Conservation (phyloP, 2,888 invertebrate species). For the Cantharis nigra region DNA sequence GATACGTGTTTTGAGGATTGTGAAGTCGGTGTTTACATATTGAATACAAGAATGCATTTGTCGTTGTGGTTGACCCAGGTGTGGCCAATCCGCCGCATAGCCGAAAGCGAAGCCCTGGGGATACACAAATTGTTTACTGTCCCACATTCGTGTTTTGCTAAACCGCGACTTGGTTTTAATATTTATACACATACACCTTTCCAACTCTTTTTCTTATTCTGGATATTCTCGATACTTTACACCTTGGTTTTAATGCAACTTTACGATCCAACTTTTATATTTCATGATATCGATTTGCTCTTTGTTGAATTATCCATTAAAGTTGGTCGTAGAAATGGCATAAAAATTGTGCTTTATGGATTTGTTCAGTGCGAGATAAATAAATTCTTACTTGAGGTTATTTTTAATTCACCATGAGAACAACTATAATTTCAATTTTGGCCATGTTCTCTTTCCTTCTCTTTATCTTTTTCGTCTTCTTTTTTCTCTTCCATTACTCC, state of each 20-base stretch:
- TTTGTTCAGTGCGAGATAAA: neutral
- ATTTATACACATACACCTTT: conserved; percentile 18
- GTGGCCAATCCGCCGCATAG: conserved; percentile 22
- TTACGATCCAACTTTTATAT: neutral
- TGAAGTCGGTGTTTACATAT: conserved; percentile 20
- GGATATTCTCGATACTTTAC: neutral
- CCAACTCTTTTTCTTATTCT: conserved; percentile 14
- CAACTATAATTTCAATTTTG: neutral
- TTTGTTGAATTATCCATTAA: neutral
- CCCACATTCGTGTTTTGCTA: conserved; percentile 27
- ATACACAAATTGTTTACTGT: conserved; percentile 29
- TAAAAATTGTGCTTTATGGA: neutral
- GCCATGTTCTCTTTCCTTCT: neutral
- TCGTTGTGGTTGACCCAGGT: conserved; percentile 28
- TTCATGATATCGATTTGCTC: neutral
- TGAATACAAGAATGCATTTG: conserved; percentile 29
- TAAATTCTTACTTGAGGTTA: neutral
- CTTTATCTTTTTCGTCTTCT: neutral
- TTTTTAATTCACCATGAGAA: neutral
- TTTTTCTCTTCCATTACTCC: no score
- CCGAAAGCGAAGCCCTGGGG: conserved; percentile 27
- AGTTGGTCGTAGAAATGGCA: neutral
- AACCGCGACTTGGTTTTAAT: conserved; percentile 26
- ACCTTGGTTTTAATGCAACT: neutral
- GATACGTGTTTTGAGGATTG: conserved; percentile 6